Base-by-base conservation (phyloP, 1,140 invertebrate species). In the Drosophila quadrilineata region DNA sequence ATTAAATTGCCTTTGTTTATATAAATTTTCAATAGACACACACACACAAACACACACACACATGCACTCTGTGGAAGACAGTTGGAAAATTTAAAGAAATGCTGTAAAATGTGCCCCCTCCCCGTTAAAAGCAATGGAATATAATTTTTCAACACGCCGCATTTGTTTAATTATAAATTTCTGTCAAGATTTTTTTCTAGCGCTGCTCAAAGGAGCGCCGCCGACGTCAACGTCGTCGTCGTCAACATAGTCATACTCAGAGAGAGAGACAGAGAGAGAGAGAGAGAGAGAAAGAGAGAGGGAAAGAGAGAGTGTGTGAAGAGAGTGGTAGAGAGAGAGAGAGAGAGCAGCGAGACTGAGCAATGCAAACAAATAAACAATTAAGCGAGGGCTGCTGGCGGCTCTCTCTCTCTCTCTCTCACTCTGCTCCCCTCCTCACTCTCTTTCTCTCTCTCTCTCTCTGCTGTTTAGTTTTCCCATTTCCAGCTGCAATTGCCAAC, bases 81-180 rank as follows among this genome's bases (percentile, higher is more conserved):
- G 73, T 77, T 84, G 41, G 26, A 38, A 76, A 76, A 84, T 73
- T 76, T 72, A 82, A 75, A 82, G 72, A 82, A 82, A 82, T 80
- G 68, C 76, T n/a, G n/a, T n/a, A n/a, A n/a, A n/a, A n/a, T n/a
- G n/a, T n/a, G n/a, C n/a, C n/a, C n/a, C n/a, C n/a, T n/a, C n/a
- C 56, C 54, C 40, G 58, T 66, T 62, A 76, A 82, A 62, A 80
- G 59, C 69, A 73, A 84, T 82, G 59, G 68, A 68, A 82, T 82
- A 80, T 71, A 58, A 80, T 75, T 75, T 79, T 68, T 72, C 76
- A 80, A 69, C 76, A 71, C 77, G 41, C 64, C 64, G 79, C 77
- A 84, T 84, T 84, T 84, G 77, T 84, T 84, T 85, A 84, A 84
- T 84, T 84, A 85, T 84, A 84, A 85, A 77, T 84, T 79, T 84